Conservation (phyloP, 2,113 vertebrate genomes). For the Albula glossodonta region DNA sequence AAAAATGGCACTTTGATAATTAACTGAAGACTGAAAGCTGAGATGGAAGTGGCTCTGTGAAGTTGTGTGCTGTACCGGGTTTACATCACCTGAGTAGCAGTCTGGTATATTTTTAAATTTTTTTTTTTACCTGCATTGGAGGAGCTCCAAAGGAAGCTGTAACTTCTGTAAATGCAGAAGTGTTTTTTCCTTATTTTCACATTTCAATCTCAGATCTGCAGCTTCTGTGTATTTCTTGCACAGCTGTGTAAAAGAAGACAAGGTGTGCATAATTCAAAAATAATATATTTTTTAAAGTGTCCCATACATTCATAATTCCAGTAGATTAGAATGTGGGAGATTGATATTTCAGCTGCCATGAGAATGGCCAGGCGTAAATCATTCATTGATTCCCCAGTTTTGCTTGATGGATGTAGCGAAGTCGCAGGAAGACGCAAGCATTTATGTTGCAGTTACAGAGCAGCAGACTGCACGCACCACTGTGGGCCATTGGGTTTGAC, state of each 20-base stretch:
- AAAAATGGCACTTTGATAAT: not conserved
- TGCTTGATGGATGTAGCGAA: constrained; percentile 26
- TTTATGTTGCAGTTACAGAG: not conserved
- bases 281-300: constrained; percentile 29
- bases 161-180: not conserved
- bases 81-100: not conserved
- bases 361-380: constrained; percentile 14
- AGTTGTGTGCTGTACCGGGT: not conserved
- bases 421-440: not conserved
- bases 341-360: constrained; percentile 9
- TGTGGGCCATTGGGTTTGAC: not conserved
- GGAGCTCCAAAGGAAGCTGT: not conserved
- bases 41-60: not conserved
- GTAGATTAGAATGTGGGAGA: not conserved
- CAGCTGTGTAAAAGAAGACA: not conserved
- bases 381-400: constrained; percentile 12
- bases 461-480: not conserved
- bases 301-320: constrained; percentile 10
- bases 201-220: not conserved
- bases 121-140: not conserved
- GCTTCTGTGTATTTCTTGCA: not conserved
- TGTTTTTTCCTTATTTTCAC: not conserved
- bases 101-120: not conserved
- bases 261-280: constrained; percentile 13
- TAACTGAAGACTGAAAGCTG: not conserved